phyloP scores from a whole-genome alignment of 2,113 vertebrate species.

The Chaenocephalus aceratus region DNA sequence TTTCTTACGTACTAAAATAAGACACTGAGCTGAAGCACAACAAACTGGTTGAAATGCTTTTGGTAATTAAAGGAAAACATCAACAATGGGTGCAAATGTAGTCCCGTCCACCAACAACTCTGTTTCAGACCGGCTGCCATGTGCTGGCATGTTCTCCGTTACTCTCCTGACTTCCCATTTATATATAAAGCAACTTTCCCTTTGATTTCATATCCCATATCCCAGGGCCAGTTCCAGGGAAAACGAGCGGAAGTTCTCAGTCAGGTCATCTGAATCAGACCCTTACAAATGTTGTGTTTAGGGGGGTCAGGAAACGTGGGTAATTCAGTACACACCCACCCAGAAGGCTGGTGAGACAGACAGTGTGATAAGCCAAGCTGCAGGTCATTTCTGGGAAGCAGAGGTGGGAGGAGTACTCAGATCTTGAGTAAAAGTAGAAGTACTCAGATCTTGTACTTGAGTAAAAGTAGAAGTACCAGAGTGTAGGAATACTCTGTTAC shows the following conservation, averaged over 20 bases:
- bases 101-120: constrained; percentile 10
- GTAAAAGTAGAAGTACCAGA: too few relatives aligned
- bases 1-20: constrained; percentile 34
- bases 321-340: constrained; percentile 22
- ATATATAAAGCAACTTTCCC: constrained; percentile 45
- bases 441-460: too few relatives aligned
- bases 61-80: constrained; percentile 64
- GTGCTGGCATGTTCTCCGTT: constrained; percentile 38
- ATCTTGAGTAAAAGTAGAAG: too few relatives aligned
- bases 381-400: constrained; percentile 73
- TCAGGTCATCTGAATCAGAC: constrained; percentile 58
- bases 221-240: constrained; percentile 48
- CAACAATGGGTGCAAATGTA: constrained; percentile 50
- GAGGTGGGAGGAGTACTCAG: too few relatives aligned
- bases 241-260: constrained; percentile 66
- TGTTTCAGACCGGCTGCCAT: constrained; percentile 37
- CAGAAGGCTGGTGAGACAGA: constrained; percentile 24
- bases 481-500: too few relatives aligned
- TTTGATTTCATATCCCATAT: constrained; percentile 54
- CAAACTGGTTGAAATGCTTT: constrained; percentile 41
- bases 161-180: constrained; percentile 42
- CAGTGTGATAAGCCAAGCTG: constrained; percentile 28
- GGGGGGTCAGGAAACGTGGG: constrained; percentile 42
- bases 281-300: background rate
- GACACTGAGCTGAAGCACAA: constrained; percentile 30